Evolutionary conservation across 1,140 invertebrate genomes (phyloP), one percentile per base, ranked within the genome.

Genomic region (Drosophila prosaltans): DNA sequence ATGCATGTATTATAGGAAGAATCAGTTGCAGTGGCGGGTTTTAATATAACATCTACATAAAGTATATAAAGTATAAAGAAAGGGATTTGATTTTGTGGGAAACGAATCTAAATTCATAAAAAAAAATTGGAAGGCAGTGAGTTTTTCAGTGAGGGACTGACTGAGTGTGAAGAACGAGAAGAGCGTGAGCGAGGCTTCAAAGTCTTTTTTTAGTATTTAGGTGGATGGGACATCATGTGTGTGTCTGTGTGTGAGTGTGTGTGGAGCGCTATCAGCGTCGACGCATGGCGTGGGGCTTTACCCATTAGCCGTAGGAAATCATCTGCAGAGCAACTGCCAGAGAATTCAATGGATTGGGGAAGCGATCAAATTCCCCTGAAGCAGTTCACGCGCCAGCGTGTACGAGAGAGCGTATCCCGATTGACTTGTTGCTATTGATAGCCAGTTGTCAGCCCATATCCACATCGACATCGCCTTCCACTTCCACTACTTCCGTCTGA

Each of bases 181-280:
- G 57, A 70, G 57, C 32, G 59, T 86, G 85, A 85, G 82, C 82
- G 82, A 85, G 82, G 82, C 83, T 85, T 78, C 85, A 88, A 85
- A 85, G 85, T 85, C 85, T 85, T 85, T 70, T 68, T 75, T 59
- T 76, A 70, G 63, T 73, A 64, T 73, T 68, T 77, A 74, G 67
- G 60, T 75, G 74, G 65, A 71, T 74, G 60, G 59, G 24, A 40
- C 39, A 40, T 40, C 39, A 11, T 51, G 45, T 26, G 5, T 48
- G 21, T 48, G 45, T 48, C 16, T 8, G 7, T 48, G 16, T 48
- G 45, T 16, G 5, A 16, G 7, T 48, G 16, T 65, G 57, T 75
- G 74, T 77, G 74, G 74, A 77, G 76, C 73, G 74, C 74, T 70
- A 61, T 70, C 73, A 41, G 45, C 48, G 41, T 48, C 60, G 43